Conservation (phyloP, 2,113 vertebrate genomes). For the Pica pica region DNA sequence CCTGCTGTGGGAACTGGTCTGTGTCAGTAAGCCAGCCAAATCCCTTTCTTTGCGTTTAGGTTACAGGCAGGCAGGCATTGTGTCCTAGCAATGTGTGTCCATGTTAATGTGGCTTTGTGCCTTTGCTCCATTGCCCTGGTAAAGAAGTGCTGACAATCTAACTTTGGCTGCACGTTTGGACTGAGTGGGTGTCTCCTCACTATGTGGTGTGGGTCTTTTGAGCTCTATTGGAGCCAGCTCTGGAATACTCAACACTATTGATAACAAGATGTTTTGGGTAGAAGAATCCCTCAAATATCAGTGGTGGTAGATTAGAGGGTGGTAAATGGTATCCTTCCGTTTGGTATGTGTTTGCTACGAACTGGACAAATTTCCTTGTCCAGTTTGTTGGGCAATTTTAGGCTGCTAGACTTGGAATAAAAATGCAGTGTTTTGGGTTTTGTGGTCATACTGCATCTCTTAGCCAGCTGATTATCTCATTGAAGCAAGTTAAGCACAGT, state of each 20-base stretch:
- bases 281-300: neutral
- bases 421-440: neutral
- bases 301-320: neutral
- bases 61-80: neutral
- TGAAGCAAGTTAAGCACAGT: neutral
- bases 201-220: neutral
- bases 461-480: neutral
- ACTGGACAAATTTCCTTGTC: neutral
- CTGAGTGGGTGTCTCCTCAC: neutral
- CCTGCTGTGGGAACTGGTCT: neutral
- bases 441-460: neutral
- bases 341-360: neutral
- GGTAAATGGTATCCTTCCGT: neutral
- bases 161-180: neutral
- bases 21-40: neutral
- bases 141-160: neutral
- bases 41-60: neutral
- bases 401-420: neutral
- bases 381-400: neutral
- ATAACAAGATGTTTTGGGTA: neutral
- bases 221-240: neutral
- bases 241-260: neutral
- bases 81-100: neutral
- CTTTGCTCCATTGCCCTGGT: neutral
- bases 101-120: neutral